Percentiles rank a stretch among this genome's conserved stretches.
phyloP scores from a whole-genome alignment of 2,797 vertebrate species.

The Coregonus ussuriensis region DNA sequence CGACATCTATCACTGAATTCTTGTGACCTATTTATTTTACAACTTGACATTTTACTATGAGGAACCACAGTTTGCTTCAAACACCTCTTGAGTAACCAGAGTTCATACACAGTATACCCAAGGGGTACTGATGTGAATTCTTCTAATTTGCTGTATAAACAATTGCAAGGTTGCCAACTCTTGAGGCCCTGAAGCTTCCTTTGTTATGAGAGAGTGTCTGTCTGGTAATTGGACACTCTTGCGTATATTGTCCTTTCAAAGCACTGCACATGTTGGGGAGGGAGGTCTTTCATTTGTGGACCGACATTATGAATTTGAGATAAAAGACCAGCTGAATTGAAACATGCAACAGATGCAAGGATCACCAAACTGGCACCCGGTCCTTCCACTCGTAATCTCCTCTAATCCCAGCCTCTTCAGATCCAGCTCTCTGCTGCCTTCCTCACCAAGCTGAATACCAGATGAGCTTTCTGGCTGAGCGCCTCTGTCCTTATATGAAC shows the following conservation, averaged over 20 bases:
- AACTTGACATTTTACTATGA: background rate
- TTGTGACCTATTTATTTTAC: background rate
- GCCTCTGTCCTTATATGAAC: background rate
- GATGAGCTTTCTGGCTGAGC: constrained; percentile 5
- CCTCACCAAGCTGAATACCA: constrained; percentile 3
- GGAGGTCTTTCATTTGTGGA: background rate
- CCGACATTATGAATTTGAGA: background rate
- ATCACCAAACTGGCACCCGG: background rate
- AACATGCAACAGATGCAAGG: background rate
- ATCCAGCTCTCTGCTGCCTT: background rate
- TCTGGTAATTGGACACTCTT: background rate
- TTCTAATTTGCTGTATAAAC: background rate
- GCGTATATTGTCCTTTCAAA: background rate
- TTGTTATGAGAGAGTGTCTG: background rate
- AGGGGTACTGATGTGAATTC: background rate
- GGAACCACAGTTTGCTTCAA: background rate
- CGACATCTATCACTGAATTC: background rate
- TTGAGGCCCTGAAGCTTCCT: background rate
- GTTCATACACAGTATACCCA: background rate
- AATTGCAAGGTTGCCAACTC: background rate
- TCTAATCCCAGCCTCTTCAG: background rate
- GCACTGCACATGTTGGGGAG: background rate
- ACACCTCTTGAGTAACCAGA: background rate
- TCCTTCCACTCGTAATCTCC: background rate
- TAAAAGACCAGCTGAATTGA: background rate